Conservation (phyloP, 2,113 vertebrate genomes). For the Phrynocephalus versicolor region DNA sequence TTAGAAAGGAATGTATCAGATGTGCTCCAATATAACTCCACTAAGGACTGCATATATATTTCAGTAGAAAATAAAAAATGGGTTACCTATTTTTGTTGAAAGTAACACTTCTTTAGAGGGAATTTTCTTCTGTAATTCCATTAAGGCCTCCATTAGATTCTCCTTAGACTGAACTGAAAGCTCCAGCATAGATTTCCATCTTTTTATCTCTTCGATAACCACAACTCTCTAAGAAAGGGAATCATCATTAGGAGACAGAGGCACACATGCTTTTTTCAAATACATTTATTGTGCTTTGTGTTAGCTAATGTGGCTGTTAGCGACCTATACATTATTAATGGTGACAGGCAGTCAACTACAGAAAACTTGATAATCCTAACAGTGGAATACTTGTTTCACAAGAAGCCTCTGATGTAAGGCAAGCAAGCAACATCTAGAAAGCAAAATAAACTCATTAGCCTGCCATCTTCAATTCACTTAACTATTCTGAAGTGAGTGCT, state of each 20-base stretch:
- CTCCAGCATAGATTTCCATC: slow-evolving; percentile 88
- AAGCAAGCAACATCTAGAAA: slow-evolving; percentile 49
- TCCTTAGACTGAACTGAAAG: slow-evolving; percentile 86
- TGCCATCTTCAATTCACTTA: slow-evolving; percentile 34
- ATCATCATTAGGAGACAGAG: slow-evolving; percentile 64
- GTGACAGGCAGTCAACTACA: slow-evolving; percentile 48
- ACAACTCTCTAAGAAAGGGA: slow-evolving; percentile 90
- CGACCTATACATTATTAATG: slow-evolving; percentile 72
- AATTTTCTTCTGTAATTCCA: slow-evolving; percentile 92
- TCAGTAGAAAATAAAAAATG: not conserved
- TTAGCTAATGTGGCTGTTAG: slow-evolving; percentile 67
- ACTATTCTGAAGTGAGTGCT: slow-evolving; percentile 12
- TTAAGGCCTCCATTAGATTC: slow-evolving; percentile 83
- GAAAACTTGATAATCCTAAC: slow-evolving; percentile 44
- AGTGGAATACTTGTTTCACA: slow-evolving; percentile 60
- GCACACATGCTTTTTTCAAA: slow-evolving; percentile 37
- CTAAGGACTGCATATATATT: not conserved
- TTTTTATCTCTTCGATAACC: slow-evolving; percentile 93
- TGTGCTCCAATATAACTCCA: not conserved
- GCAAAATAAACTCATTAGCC: slow-evolving; percentile 57
- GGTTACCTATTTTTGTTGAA: slow-evolving; percentile 90
- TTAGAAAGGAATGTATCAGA: not conserved
- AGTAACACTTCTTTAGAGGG: slow-evolving; percentile 90
- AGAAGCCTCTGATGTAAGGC: slow-evolving; percentile 54
- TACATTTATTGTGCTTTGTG: slow-evolving; percentile 60